These are phyloP conservation scores for Atherix ibis DNA, from an alignment of 2,888 invertebrate species.

Conservation along the genomic window DNA sequence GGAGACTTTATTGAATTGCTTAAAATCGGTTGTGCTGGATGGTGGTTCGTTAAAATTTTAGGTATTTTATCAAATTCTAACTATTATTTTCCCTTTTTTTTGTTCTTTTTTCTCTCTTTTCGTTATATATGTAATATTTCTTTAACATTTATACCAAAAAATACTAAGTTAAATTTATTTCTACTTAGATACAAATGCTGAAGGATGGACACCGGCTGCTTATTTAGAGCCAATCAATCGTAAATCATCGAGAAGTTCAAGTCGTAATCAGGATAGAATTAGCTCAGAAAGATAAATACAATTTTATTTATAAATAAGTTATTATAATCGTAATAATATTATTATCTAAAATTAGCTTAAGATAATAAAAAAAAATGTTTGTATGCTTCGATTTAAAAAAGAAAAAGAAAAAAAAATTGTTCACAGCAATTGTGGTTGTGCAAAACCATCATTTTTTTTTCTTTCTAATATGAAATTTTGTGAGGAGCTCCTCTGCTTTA, in stretches of 20 bases:
- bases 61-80: slow-evolving; percentile 44
- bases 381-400: too few relatives aligned
- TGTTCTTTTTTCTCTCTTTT: background rate
- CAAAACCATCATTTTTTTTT: too few relatives aligned
- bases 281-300: too few relatives aligned
- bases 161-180: slow-evolving; percentile 1
- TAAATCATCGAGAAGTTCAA: slow-evolving; percentile 56
- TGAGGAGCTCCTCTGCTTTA: too few relatives aligned
- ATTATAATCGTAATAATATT: too few relatives aligned
- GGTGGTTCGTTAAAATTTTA: slow-evolving; percentile 86
- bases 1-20: slow-evolving; percentile 80
- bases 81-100: background rate
- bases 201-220: slow-evolving; percentile 91
- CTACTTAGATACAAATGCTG: slow-evolving; percentile 48
- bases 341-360: too few relatives aligned
- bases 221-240: slow-evolving; percentile 67
- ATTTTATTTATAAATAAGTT: too few relatives aligned
- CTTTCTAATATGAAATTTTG: too few relatives aligned
- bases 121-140: background rate
- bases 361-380: too few relatives aligned
- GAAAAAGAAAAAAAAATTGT: too few relatives aligned
- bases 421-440: too few relatives aligned
- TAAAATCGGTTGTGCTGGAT: slow-evolving; percentile 86
- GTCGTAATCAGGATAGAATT: slow-evolving; percentile 45
- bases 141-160: background rate